Evolutionary conservation across 1,140 invertebrate genomes (phyloP), one percentile per base, ranked within the genome.

Genomic region (Scaptodrosophila lebanonensis): DNA sequence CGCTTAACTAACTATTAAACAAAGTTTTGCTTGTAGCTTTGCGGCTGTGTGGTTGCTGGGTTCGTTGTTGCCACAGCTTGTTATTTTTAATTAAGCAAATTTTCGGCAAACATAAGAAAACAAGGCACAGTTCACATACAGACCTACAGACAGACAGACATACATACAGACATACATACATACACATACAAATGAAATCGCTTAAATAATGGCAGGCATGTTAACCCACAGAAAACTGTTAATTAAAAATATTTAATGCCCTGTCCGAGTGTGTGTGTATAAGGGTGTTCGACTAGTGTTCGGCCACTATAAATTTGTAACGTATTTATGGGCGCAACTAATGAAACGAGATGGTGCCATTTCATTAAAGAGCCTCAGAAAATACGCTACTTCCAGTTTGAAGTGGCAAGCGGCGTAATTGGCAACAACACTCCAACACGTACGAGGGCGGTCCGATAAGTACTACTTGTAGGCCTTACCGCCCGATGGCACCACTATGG

Each of bases 51-150:
- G 49, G 52, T 66, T 62, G 49, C 43, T 49, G 29, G 35, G 60
- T 53, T 39, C 66, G 58, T 48, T 59, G 54, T 33, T 36, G 64
- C 48, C 45, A 18, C 43, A 22, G 44, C 58, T 77, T 77, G 72
- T 77, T 77, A 79, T 77, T 77, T 76, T 79, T 77, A 79, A 77
- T 77, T 77, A 77, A 77, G 72, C 72, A 79, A 77, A 77, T 77
- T 77, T 77, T 77, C 67, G 63, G 49, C 50, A 67, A 45, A 71
- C 72, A 65, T 77, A 49, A 77, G 65, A 71, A 77, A 63, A 67
- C 63, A 77, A 64, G 39, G 57, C 27, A 44, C 65, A 64, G 43
- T 51, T 33, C 48, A 69, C 50, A 62, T 45, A 65, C 64, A 61
- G 57, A 68, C 51, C 15, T 47, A 62, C 32, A 29, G 13, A 27